Percentiles rank a stretch among this genome's conserved stretches.
These are phyloP conservation scores for Hypanus sabinus DNA, from an alignment of 2,113 vertebrate species.

Conservation along the genomic window DNA sequence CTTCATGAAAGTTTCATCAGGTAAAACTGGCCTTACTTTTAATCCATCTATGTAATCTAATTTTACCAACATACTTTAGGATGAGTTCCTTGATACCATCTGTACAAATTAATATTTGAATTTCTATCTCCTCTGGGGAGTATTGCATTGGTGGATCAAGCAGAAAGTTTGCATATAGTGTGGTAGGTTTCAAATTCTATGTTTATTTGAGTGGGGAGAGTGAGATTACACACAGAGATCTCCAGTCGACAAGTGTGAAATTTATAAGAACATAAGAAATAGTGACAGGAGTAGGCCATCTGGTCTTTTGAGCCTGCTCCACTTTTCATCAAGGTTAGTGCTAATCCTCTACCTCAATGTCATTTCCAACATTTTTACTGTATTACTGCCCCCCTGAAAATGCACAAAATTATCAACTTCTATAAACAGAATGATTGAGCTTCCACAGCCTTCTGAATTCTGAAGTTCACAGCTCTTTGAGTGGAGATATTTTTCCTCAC, in stretches of 20 bases:
- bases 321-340: no score
- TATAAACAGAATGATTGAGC: no score
- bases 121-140: neutral
- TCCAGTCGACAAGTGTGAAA: neutral
- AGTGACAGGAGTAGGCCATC: no score
- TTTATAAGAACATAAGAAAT: no score
- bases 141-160: neutral
- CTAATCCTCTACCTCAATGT: no score
- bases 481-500: no score
- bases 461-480: no score
- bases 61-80: neutral
- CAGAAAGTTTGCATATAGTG: neutral
- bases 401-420: no score
- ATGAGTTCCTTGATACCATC: neutral
- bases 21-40: neutral
- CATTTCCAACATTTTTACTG: no score
- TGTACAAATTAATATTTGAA: neutral
- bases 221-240: neutral
- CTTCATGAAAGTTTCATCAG: neutral
- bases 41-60: neutral
- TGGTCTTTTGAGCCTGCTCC: no score
- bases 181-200: neutral
- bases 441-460: no score
- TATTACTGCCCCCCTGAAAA: no score
- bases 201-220: neutral